Base-by-base conservation (phyloP, 2,113 vertebrate species). In the Misgurnus mizolepis region DNA sequence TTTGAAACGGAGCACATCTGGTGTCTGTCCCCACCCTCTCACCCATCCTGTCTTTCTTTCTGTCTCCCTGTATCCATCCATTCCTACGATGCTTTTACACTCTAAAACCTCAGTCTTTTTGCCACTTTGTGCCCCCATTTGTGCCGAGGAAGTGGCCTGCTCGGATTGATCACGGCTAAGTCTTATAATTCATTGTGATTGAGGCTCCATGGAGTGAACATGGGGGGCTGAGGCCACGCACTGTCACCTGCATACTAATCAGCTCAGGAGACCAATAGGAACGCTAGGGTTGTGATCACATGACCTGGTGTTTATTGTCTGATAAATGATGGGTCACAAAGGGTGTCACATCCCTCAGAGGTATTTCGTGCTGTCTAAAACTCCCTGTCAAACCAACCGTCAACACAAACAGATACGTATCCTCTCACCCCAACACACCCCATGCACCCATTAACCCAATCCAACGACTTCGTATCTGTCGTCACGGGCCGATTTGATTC, bases 321-420 rank as follows among this genome's bases (percentile, higher is more conserved):
- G 93, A 95, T 93, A 93, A 95, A 96, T 91, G 91, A 89, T 88
- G 90, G 94, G 94, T 95, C 95, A 96, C 93, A 93, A 92, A 90
- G 87, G 91, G 92, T 92, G 95, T 90, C 88, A 79, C 89, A 91
- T 94, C 90, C 92, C 90, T 89, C 92, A 94, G 88, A 88, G 85
- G 89, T 92, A 85, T 92, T 92, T 95, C 93, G 93, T 84, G 90
- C 90, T 56, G 71, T 85, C 79, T 76, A 49, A 43, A 45, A 70
- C 43, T 10, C 50, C 61, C 74, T 68, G 53, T 60, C 62, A 71
- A 43, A 18, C 58, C 11, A 45, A 72, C 40, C 74, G 50, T 11
- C 15, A 60, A 40, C 56, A 34, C 66, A 41, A 49, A 43, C 71
- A n/a, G 9, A 49, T 41, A 27, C 67, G 5, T 49, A 43, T 62